These are phyloP conservation scores for Volucella inanis DNA, from an alignment of 2,888 invertebrate species.

Conservation along the genomic window DNA sequence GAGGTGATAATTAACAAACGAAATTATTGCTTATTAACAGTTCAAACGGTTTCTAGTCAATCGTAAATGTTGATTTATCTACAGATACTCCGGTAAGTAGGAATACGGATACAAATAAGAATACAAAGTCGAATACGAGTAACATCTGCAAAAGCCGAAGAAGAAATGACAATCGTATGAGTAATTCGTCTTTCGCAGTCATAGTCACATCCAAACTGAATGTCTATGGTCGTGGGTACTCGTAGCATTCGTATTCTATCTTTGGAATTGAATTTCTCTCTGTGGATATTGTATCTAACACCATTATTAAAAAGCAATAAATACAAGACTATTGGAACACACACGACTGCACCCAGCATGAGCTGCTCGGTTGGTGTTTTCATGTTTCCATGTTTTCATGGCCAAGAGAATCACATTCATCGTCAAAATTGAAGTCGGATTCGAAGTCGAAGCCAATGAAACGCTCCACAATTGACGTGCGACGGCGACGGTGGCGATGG, in stretches of 20 bases:
- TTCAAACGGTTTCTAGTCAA: conserved; percentile 63
- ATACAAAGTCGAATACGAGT: too few relatives aligned
- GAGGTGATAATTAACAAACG: conserved; percentile 74
- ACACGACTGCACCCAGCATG: conserved; percentile 63
- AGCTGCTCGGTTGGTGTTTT: conserved; percentile 21
- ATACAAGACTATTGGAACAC: conserved; percentile 58
- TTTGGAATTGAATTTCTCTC: conserved; percentile 23
- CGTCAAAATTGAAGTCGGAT: background rate
- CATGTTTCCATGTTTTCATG: too few relatives aligned
- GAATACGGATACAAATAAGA: conserved; percentile 9
- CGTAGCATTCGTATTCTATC: conserved; percentile 4
- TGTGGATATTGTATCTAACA: conserved; percentile 62
- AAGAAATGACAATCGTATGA: conserved; percentile 23
- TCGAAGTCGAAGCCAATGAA: conserved; percentile 43
- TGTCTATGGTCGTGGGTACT: background rate
- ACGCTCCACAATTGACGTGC: conserved; percentile 9
- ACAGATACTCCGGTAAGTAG: background rate
- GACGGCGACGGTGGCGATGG: conserved; percentile 19
- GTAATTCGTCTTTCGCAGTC: conserved; percentile 30
- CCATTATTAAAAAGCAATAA: conserved; percentile 72
- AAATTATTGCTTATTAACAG: conserved; percentile 73
- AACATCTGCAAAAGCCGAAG: background rate
- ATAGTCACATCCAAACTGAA: too few relatives aligned
- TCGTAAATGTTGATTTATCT: conserved; percentile 73
- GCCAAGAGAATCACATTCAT: background rate